Percentiles rank a stretch among this genome's conserved stretches.
Evolutionary conservation across 2,113 vertebrate species (phyloP).

Genomic region (Istiophorus platypterus): DNA sequence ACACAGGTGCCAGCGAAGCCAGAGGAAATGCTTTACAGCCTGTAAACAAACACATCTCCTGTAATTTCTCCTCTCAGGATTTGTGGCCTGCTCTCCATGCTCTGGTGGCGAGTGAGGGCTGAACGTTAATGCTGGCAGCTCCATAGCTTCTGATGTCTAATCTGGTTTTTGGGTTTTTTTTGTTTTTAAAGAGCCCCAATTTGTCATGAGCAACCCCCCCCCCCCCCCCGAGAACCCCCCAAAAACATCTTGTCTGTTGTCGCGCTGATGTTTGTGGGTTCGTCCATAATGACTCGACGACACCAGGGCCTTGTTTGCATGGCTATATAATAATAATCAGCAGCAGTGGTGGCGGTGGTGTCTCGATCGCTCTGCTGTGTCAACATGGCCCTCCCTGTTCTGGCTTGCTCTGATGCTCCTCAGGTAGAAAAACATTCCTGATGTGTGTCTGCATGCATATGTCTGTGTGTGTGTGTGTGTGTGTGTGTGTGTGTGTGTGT

Average conservation of each 20-base stretch:
- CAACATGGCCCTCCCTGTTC: slow-evolving; percentile 71
- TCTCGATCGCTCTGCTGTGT: slow-evolving; percentile 69
- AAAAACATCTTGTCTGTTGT: slow-evolving; percentile 38
- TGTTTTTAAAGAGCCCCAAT: slow-evolving; percentile 5
- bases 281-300: slow-evolving; percentile 55
- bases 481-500: no score
- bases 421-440: slow-evolving; percentile 70
- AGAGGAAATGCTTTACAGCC: slow-evolving; percentile 60
- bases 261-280: slow-evolving; percentile 11
- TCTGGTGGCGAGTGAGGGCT: neutral
- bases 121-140: slow-evolving; percentile 25
- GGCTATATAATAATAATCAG: slow-evolving; percentile 69
- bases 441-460: slow-evolving; percentile 48
- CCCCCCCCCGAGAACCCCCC: neutral
- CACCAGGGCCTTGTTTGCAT: slow-evolving; percentile 65
- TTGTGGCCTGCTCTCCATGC: slow-evolving; percentile 17
- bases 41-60: slow-evolving; percentile 60
- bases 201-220: slow-evolving; percentile 18
- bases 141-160: slow-evolving; percentile 37
- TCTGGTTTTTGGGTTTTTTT: no score
- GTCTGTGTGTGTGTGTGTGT: slow-evolving; percentile 1
- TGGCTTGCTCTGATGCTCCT: slow-evolving; percentile 71
- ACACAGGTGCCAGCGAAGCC: slow-evolving; percentile 58
- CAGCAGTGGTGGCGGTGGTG: no score
- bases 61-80: slow-evolving; percentile 43